These are phyloP conservation scores for Pseudotriccus pelzelni DNA, from an alignment of 2,797 vertebrate species.

Conservation along the genomic window DNA sequence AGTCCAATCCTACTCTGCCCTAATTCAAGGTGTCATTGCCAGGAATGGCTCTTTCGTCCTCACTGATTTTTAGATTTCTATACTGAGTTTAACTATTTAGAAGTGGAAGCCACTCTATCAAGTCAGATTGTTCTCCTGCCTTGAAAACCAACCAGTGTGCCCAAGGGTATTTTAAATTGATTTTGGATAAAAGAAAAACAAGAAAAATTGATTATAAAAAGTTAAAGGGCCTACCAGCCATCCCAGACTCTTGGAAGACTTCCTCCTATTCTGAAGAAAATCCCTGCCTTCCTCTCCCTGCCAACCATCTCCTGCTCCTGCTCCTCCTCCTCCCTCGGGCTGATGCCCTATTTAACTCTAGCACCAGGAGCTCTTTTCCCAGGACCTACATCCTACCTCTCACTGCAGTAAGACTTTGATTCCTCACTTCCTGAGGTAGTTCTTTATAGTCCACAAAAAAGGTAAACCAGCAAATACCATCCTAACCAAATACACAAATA, in stretches of 20 bases:
- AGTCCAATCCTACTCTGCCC: neutral
- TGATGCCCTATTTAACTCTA: neutral
- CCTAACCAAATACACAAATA: conserved; percentile 34
- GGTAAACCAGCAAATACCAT: conserved; percentile 41
- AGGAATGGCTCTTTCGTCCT: conserved; percentile 23
- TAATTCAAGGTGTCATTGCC: neutral
- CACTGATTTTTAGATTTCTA: neutral
- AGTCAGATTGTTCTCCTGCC: neutral
- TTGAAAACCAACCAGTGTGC: neutral
- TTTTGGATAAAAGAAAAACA: neutral
- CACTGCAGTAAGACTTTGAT: neutral
- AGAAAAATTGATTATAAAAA: neutral
- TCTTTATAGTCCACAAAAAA: conserved; percentile 24
- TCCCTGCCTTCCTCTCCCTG: neutral
- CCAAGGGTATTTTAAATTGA: neutral
- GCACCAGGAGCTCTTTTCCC: neutral
- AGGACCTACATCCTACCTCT: neutral
- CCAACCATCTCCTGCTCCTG: neutral
- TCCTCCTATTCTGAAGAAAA: neutral
- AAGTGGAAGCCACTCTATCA: neutral
- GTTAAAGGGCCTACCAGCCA: neutral
- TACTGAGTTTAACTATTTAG: neutral
- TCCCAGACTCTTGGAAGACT: neutral
- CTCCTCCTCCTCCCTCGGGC: neutral
- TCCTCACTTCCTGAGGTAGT: neutral